These are phyloP conservation scores for Xylocampa areola DNA, from an alignment of 2,888 invertebrate genomes.

Conservation along the genomic window DNA sequence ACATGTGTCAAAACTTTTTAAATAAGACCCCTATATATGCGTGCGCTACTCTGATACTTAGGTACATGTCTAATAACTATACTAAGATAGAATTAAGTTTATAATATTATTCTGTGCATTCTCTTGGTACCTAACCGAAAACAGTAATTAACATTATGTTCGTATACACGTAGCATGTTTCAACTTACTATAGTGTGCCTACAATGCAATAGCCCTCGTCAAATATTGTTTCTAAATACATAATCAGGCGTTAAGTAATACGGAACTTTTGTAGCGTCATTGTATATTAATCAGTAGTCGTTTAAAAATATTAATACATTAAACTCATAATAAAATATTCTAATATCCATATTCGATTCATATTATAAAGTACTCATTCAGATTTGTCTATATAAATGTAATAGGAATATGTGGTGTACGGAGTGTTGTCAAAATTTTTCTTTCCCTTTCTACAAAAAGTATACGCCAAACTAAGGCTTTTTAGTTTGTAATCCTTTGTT, in stretches of 20 bases:
- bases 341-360: constrained; percentile 27
- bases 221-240: constrained; percentile 6
- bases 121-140: constrained; percentile 40
- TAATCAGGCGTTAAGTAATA: constrained; percentile 6
- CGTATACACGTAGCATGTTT: constrained; percentile 13
- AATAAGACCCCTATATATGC: too few relatives aligned
- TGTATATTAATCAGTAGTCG: constrained; percentile 15
- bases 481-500: constrained; percentile 45
- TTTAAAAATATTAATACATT: constrained; percentile 19
- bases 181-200: constrained; percentile 23
- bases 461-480: constrained; percentile 37
- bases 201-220: constrained; percentile 6
- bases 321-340: constrained; percentile 9
- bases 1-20: too few relatives aligned
- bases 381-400: constrained; percentile 24
- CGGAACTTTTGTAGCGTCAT: constrained; percentile 23
- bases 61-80: constrained; percentile 31
- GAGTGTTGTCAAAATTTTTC: constrained; percentile 4
- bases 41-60: constrained; percentile 17
- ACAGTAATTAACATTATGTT: constrained; percentile 17
- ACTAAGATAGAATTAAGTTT: constrained; percentile 40
- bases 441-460: constrained; percentile 6
- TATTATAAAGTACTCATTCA: constrained; percentile 16
- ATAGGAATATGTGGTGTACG: constrained; percentile 25
- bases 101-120: constrained; percentile 20